Evolutionary conservation across 2,797 vertebrate genomes (phyloP).

Genomic region (Melanogrammus aeglefinus): DNA sequence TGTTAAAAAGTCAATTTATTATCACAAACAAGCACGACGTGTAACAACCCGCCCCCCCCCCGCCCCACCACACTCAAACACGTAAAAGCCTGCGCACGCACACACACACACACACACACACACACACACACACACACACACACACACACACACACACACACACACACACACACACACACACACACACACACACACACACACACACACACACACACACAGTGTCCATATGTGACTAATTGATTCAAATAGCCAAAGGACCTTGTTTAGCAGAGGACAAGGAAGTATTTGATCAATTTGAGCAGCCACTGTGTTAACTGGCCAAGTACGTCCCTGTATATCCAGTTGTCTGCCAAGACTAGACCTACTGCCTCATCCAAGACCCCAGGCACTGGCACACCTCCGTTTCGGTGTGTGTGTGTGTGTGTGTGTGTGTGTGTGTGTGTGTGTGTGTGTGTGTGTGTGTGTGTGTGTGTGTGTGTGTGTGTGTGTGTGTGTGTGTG

Average conservation of each 20-base stretch:
- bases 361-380: slow-evolving; percentile 25
- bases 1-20: slow-evolving; percentile 3
- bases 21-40: not conserved
- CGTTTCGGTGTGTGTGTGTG: not conserved
- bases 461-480: not conserved
- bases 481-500: slow-evolving; percentile 1
- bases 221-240: slow-evolving; percentile 30
- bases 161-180: no score
- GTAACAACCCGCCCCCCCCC: not conserved
- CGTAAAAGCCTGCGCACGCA: not conserved
- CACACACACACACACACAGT: slow-evolving; percentile 22
- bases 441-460: not conserved
- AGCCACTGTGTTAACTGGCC: slow-evolving; percentile 21
- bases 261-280: slow-evolving; percentile 25
- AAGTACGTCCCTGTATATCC: slow-evolving; percentile 23
- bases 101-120: slow-evolving; percentile 20
- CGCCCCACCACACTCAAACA: not conserved
- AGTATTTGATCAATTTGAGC: slow-evolving; percentile 23
- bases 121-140: not conserved
- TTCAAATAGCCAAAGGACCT: slow-evolving; percentile 37
- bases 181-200: not conserved
- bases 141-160: slow-evolving; percentile 28
- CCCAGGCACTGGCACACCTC: slow-evolving; percentile 27
- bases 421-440: not conserved
- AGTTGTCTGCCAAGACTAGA: slow-evolving; percentile 28